phyloP scores from a whole-genome alignment of 2,797 vertebrate genomes.

The Prunella strophiata region DNA sequence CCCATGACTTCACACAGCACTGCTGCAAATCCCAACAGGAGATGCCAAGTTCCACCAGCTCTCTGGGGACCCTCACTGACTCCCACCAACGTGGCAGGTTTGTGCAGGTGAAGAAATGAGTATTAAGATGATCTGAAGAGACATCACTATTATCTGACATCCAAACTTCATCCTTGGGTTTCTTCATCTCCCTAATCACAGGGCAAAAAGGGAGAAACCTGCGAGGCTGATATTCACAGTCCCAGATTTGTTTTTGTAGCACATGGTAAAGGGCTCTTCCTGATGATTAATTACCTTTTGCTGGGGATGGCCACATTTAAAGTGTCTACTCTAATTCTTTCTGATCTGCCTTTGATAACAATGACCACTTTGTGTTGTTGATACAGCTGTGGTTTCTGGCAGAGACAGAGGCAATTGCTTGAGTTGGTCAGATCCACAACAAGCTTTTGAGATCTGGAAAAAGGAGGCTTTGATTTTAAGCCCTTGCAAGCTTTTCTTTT shows the following conservation, averaged over 20 bases:
- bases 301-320: constrained; percentile 48
- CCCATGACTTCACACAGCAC: not conserved
- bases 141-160: not conserved
- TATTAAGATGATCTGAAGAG: not conserved
- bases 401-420: constrained; percentile 4
- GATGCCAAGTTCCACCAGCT: not conserved
- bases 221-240: not conserved
- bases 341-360: constrained; percentile 58
- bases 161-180: not conserved
- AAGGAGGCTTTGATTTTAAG: not conserved
- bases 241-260: not conserved
- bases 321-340: constrained; percentile 31
- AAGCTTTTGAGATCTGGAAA: constrained; percentile 24
- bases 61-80: not conserved
- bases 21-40: not conserved
- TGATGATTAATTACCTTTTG: constrained; percentile 45
- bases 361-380: constrained; percentile 33
- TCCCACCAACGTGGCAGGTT: not conserved
- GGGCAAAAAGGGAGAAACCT: not conserved
- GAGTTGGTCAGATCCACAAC: constrained; percentile 20
- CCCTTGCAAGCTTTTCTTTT: not conserved
- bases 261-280: not conserved
- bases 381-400: constrained; percentile 67
- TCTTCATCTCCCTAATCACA: not conserved
- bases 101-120: not conserved